phyloP scores from a whole-genome alignment of 2,797 vertebrate genomes.

The Diplodus puntazzo region DNA sequence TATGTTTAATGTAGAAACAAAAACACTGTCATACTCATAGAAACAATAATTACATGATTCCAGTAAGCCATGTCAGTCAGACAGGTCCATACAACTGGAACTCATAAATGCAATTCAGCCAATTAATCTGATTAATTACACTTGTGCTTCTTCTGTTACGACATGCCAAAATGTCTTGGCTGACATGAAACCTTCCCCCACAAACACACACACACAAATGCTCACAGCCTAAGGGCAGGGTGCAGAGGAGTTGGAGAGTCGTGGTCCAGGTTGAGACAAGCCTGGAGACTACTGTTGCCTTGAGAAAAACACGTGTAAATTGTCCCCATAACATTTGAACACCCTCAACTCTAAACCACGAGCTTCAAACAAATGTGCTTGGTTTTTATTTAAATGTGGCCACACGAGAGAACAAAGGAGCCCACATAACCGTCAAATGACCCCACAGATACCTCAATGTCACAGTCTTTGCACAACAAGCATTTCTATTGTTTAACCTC shows the following conservation, averaged over 20 bases:
- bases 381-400: constrained; percentile 33
- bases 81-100: constrained; percentile 8
- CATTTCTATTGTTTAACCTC: constrained; percentile 5
- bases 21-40: not conserved
- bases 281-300: constrained; percentile 33
- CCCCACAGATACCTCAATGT: constrained; percentile 7
- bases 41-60: not conserved
- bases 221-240: constrained; percentile 26
- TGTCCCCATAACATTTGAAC: constrained; percentile 41
- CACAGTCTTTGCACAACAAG: constrained; percentile 27
- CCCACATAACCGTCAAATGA: constrained; percentile 28
- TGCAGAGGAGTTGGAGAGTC: constrained; percentile 8
- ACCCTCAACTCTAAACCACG: constrained; percentile 14
- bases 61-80: not conserved
- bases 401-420: constrained; percentile 24
- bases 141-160: not conserved
- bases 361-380: constrained; percentile 20
- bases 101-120: not conserved
- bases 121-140: constrained; percentile 18
- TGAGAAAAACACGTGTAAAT: constrained; percentile 35
- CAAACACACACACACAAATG: not conserved
- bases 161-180: constrained; percentile 17
- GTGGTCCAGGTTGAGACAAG: constrained; percentile 65
- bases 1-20: not conserved
- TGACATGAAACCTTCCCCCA: too few species aligned